Percentiles rank a stretch among this genome's conserved stretches.
Conservation (phyloP, 2,797 vertebrate genomes). For the Streptopelia turtur region DNA sequence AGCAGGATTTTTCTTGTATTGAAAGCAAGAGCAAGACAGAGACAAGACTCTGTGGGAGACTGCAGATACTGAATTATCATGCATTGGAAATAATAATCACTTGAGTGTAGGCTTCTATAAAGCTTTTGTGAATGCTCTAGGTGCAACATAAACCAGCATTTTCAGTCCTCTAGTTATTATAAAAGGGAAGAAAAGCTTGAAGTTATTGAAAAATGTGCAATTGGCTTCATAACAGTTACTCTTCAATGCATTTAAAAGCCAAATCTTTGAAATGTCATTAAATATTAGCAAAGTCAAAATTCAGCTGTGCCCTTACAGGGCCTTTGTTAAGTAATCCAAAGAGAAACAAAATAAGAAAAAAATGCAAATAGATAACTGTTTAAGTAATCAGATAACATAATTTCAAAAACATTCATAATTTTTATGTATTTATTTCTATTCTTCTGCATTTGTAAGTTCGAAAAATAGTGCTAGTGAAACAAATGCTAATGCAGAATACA, state of each 20-base stretch:
- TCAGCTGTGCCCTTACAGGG: neutral
- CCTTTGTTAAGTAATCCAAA: neutral
- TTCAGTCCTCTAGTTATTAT: slow-evolving; percentile 9
- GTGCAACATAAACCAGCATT: neutral
- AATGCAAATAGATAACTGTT: neutral
- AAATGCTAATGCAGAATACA: neutral
- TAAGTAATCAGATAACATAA: neutral
- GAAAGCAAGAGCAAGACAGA: slow-evolving; percentile 40
- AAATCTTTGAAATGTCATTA: slow-evolving; percentile 7
- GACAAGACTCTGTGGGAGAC: slow-evolving; percentile 28
- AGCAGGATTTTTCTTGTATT: slow-evolving; percentile 27
- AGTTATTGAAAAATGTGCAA: neutral
- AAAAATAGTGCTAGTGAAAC: neutral
- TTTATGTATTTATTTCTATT: neutral
- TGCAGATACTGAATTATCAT: slow-evolving; percentile 20
- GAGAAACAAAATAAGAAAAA: neutral
- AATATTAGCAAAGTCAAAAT: slow-evolving; percentile 2
- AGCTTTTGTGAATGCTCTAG: slow-evolving; percentile 5
- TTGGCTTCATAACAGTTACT: neutral
- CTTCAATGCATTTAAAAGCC: slow-evolving; percentile 8
- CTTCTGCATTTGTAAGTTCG: neutral
- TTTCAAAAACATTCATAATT: neutral
- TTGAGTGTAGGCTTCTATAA: neutral
- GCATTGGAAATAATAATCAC: slow-evolving; percentile 44
- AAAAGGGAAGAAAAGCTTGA: neutral